Evolutionary conservation across 2,113 vertebrate species (phyloP), one percentile per base, ranked within the genome.

Genomic region (Ornithorhynchus anatinus): DNA sequence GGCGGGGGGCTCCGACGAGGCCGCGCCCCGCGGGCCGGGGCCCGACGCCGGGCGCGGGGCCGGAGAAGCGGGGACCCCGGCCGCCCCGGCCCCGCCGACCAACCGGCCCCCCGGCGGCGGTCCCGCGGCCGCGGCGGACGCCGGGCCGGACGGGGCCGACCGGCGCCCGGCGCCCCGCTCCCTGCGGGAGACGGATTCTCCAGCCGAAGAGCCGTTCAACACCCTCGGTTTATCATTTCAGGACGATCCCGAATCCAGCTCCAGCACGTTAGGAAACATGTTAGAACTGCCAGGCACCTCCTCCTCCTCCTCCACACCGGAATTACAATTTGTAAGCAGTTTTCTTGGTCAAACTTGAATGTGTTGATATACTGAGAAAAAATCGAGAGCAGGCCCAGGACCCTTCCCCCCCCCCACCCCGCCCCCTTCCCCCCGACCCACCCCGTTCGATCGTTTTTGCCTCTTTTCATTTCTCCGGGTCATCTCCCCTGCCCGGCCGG

Each of bases 271-370:
- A 85, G 87, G 85, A 81, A 89, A 87, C 80, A 86, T 87, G 84
- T 77, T 88, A 84, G 88, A 86, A 77, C 86, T 84, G 77, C 82
- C 85, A 39, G 91, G 86, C 71, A 74, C 80, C 43, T 85, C 89
- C 63, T 84, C 88, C 82, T 78, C 88, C 67, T 78, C 84, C 47
- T 53, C 84, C 85, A 81, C 86, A 67, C 72, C 91, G 53, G 88
- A 87, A 86, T 86, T 92, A 69, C 89, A 87, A 87, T 84, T 90
- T 86, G 92, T 94, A 93, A 93, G 92, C 90, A 87, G 86, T 76
- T 78, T 77, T n/a, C n/a, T 79, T 79, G 87, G 85, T 83, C 82
- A 71, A 74, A 70, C 75, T 86, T 85, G 75, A 66, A n/a, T n/a
- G n/a, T n/a, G n/a, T n/a, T n/a, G n/a, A n/a, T n/a, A n/a, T n/a